A percentile compares a stretch with the other conserved stretches of the same genome.
Evolutionary conservation across 2,113 vertebrate species (phyloP).

Genomic region (Cromileptes altivelis): DNA sequence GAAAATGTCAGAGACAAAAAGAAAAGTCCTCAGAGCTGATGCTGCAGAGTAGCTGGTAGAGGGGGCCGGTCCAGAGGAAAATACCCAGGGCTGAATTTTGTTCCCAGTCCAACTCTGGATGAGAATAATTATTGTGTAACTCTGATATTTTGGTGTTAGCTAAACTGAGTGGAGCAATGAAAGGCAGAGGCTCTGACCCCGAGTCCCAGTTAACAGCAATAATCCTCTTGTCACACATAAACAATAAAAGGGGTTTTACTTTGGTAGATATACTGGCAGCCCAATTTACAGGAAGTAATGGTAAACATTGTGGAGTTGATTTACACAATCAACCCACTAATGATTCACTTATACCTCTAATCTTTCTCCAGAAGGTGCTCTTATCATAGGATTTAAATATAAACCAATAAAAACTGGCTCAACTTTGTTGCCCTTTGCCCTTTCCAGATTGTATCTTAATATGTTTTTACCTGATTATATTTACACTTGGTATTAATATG

Average conservation of each 20-base stretch:
- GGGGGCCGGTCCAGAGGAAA: too few relatives aligned
- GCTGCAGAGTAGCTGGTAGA: too few relatives aligned
- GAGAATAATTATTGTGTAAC: conserved; percentile 36
- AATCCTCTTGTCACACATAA: neutral
- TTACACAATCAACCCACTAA: conserved; percentile 4
- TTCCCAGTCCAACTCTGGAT: too few relatives aligned
- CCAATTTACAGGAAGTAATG: neutral
- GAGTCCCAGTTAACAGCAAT: neutral
- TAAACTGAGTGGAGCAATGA: conserved; percentile 36
- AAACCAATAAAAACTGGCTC: neutral
- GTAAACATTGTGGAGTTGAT: neutral
- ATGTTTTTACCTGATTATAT: too few relatives aligned
- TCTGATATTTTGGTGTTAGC: conserved; percentile 31
- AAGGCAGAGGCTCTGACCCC: neutral
- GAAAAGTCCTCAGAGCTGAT: too few relatives aligned
- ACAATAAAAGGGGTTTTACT: neutral
- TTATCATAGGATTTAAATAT: neutral
- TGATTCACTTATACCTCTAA: neutral
- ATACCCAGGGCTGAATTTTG: too few relatives aligned
- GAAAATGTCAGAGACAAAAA: too few relatives aligned
- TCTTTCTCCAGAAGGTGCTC: neutral
- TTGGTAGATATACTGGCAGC: neutral
- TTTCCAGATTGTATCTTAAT: too few relatives aligned
- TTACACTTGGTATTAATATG: too few relatives aligned
- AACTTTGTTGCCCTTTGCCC: neutral